Conservation (phyloP, 2,888 invertebrate genomes). For the Dryobotodes eremita region DNA sequence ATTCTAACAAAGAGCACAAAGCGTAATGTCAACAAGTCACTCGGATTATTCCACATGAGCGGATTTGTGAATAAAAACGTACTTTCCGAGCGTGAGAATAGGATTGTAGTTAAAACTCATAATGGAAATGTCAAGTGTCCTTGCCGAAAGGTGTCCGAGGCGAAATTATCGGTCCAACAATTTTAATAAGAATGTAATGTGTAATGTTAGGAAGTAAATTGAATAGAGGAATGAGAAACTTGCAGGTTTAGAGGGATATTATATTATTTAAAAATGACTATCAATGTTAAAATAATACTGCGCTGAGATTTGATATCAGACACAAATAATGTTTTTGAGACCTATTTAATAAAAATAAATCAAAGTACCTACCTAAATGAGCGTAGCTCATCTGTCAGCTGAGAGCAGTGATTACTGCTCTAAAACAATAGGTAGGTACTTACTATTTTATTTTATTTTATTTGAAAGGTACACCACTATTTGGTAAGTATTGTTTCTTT, state of each 20-base stretch:
- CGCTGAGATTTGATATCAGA: background rate
- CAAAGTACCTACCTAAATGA: background rate
- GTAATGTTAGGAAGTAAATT: slow-evolving; percentile 33
- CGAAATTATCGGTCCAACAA: slow-evolving; percentile 48
- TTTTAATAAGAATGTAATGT: slow-evolving; percentile 40
- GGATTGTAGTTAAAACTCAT: slow-evolving; percentile 37
- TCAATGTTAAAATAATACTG: background rate
- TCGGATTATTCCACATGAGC: slow-evolving; percentile 71
- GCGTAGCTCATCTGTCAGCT: background rate
- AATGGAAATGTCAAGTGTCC: slow-evolving; percentile 63
- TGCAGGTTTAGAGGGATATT: background rate
- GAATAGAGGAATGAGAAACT: slow-evolving; percentile 17
- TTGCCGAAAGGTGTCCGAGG: slow-evolving; percentile 54
- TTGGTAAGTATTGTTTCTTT: no score
- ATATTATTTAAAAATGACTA: background rate
- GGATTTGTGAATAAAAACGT: slow-evolving; percentile 56
- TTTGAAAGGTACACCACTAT: no score
- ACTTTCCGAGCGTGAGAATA: slow-evolving; percentile 68
- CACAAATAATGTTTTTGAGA: background rate
- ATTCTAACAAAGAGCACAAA: slow-evolving; percentile 65
- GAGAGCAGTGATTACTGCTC: background rate
- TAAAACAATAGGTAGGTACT: no score
- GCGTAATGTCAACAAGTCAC: slow-evolving; percentile 75
- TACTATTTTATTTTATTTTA: no score
- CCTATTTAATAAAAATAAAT: background rate